Conservation (phyloP, 2,888 invertebrate genomes). For the Melolontha melolontha region DNA sequence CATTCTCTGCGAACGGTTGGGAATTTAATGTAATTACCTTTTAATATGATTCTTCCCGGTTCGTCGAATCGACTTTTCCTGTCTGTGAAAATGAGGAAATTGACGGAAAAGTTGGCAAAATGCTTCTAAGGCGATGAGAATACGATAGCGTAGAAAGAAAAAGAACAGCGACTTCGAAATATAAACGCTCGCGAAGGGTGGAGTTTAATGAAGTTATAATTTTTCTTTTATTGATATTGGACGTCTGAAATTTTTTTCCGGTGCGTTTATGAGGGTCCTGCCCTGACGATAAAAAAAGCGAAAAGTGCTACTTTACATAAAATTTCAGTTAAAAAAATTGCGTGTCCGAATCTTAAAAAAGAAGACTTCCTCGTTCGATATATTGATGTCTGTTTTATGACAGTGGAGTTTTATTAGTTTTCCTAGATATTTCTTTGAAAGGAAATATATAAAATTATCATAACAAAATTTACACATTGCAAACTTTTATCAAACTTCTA, state of each 20-base stretch:
- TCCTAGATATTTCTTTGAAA: too few species aligned
- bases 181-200: slow-evolving; percentile 41
- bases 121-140: slow-evolving; percentile 15
- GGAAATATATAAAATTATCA: too few species aligned
- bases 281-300: slow-evolving; percentile 30
- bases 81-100: slow-evolving; percentile 53
- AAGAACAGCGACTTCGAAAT: slow-evolving; percentile 41
- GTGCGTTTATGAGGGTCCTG: slow-evolving; percentile 37
- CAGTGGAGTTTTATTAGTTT: neutral
- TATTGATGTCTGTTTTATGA: slow-evolving; percentile 7
- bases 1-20: slow-evolving; percentile 52
- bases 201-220: slow-evolving; percentile 48
- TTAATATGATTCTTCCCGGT: slow-evolving; percentile 55
- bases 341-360: slow-evolving; percentile 24
- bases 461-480: neutral
- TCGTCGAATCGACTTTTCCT: slow-evolving; percentile 42
- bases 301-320: slow-evolving; percentile 39
- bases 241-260: slow-evolving; percentile 40
- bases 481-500: too few species aligned
- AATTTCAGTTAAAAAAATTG: slow-evolving; percentile 31
- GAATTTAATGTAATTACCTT: slow-evolving; percentile 56
- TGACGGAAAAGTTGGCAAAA: slow-evolving; percentile 49
- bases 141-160: slow-evolving; percentile 4
- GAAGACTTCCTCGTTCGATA: slow-evolving; percentile 13
- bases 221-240: slow-evolving; percentile 52